Evolutionary conservation across 2,888 invertebrate species (phyloP).

Genomic region (Drosophila meridiana): DNA sequence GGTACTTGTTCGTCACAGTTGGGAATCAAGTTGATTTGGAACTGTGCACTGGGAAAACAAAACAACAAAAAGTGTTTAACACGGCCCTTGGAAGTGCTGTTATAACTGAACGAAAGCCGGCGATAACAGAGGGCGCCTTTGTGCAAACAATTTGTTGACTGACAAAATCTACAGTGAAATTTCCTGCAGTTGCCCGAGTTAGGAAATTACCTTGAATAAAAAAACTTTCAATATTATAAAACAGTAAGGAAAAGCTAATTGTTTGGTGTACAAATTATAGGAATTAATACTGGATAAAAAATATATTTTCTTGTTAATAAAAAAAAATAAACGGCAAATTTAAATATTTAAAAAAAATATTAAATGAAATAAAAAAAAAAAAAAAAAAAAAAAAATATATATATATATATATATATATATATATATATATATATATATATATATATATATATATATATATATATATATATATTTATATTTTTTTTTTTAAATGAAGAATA

Average conservation of each 20-base stretch:
- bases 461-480: no score
- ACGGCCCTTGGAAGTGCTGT: slow-evolving; percentile 33
- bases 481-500: no score
- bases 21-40: slow-evolving; percentile 15
- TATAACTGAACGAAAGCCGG: slow-evolving; percentile 3
- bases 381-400: no score
- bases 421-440: no score
- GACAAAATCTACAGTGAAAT: slow-evolving; percentile 16
- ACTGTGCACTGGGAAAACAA: slow-evolving; percentile 33
- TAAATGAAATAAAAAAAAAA: no score
- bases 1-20: slow-evolving; percentile 17
- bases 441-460: no score
- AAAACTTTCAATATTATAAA: background rate
- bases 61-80: background rate
- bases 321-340: no score
- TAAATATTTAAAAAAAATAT: no score
- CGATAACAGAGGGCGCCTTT: slow-evolving; percentile 28
- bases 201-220: background rate
- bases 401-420: no score
- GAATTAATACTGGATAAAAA: no score
- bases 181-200: background rate
- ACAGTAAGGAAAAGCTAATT: background rate
- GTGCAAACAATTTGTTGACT: slow-evolving; percentile 14
- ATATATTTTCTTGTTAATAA: no score
- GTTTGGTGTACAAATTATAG: background rate